Evolutionary conservation across 2,888 invertebrate species (phyloP).

Genomic region (Amblyjoppa proteus): DNA sequence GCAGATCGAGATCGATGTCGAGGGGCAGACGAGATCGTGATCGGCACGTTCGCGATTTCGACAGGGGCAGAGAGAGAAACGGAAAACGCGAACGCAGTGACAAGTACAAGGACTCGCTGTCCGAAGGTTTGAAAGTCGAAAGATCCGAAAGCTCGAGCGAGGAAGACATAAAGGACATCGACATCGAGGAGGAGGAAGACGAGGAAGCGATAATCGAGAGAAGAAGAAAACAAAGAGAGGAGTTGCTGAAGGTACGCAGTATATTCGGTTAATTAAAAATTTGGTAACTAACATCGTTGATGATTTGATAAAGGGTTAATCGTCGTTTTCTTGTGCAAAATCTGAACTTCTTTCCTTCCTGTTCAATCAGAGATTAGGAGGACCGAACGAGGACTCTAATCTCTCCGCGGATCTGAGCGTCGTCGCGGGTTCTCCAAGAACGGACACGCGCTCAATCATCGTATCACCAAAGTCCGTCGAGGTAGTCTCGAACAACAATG

Average conservation of each 20-base stretch:
- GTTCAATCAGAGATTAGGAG: constrained; percentile 86
- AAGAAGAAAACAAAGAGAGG: constrained; percentile 94
- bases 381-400: constrained; percentile 87
- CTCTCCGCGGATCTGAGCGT: constrained; percentile 79
- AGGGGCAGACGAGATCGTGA: constrained; percentile 81
- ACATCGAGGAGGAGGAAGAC: constrained; percentile 95
- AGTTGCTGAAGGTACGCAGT: constrained; percentile 90
- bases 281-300: neutral
- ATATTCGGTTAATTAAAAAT: neutral
- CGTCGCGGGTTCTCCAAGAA: constrained; percentile 65
- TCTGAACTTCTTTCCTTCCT: constrained; percentile 5
- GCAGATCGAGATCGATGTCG: constrained; percentile 79
- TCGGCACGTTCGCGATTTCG: constrained; percentile 81
- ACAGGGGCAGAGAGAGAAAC: constrained; percentile 84
- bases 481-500: constrained; percentile 81
- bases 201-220: constrained; percentile 97
- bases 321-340: constrained; percentile 2
- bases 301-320: constrained; percentile 3
- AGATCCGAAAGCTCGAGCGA: constrained; percentile 90
- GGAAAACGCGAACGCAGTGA: constrained; percentile 85
- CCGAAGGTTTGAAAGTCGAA: constrained; percentile 91
- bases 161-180: constrained; percentile 89
- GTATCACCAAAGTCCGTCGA: constrained; percentile 78
- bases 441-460: constrained; percentile 70
- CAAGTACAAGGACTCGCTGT: constrained; percentile 90